Evolutionary conservation across 1,140 invertebrate genomes (phyloP).

Genomic region (Colletes gigas): DNA sequence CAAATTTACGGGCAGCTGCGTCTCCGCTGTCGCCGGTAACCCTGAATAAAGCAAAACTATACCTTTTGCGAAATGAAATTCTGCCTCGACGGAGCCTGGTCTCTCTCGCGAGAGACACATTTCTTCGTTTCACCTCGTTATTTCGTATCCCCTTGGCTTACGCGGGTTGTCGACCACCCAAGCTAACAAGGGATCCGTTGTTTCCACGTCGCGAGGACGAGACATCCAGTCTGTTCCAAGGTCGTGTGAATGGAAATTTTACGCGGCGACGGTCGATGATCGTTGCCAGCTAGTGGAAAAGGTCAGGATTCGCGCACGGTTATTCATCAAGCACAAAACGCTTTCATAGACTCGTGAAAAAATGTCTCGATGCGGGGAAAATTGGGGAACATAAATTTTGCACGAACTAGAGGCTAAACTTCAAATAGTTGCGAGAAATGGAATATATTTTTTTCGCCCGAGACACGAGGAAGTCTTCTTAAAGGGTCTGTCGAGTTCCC

Average conservation of each 20-base stretch:
- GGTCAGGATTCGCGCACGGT: background rate
- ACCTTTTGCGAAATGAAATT: conserved; percentile 21
- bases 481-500: too few species aligned
- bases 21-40: background rate
- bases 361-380: background rate
- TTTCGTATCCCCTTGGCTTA: background rate
- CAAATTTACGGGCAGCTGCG: too few species aligned
- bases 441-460: too few species aligned
- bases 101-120: background rate
- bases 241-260: too few species aligned
- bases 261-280: background rate
- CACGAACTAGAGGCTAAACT: too few species aligned
- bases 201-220: background rate
- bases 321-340: conserved; percentile 11
- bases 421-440: too few species aligned
- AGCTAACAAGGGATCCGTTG: background rate
- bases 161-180: background rate
- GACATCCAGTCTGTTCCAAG: too few species aligned
- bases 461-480: too few species aligned
- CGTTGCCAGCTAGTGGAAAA: background rate
- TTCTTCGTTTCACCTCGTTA: conserved; percentile 30
- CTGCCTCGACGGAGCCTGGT: background rate
- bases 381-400: conserved; percentile 61
- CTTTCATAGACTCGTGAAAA: conserved; percentile 3
- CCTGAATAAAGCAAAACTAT: conserved; percentile 15